Evolutionary conservation across 1,140 invertebrate species (phyloP).

Genomic region (Ips typographus): DNA sequence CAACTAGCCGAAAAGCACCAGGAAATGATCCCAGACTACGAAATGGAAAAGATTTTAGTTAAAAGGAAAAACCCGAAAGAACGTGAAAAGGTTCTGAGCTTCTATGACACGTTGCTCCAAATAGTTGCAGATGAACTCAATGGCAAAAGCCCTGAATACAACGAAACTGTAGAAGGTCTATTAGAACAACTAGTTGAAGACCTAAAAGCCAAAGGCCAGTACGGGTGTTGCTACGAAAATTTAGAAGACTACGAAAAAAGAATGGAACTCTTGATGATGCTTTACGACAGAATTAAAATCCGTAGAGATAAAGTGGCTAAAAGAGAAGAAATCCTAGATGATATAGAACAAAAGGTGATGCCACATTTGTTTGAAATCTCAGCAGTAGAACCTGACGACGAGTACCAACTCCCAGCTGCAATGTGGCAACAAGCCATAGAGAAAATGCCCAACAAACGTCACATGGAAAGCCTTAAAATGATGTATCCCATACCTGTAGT

Average conservation of each 20-base stretch:
- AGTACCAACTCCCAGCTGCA: slow-evolving; percentile 43
- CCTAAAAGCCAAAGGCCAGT: slow-evolving; percentile 42
- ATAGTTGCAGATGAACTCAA: slow-evolving; percentile 51
- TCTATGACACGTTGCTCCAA: slow-evolving; percentile 49
- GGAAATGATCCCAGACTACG: slow-evolving; percentile 44
- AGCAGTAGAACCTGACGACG: slow-evolving; percentile 39
- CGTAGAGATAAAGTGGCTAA: slow-evolving; percentile 41
- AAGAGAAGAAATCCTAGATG: slow-evolving; percentile 48
- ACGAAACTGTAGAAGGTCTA: slow-evolving; percentile 46
- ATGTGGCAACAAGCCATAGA: slow-evolving; percentile 51
- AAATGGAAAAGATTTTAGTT: slow-evolving; percentile 49
- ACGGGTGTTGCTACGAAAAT: slow-evolving; percentile 31
- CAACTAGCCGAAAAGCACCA: slow-evolving; percentile 41
- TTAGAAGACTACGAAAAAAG: slow-evolving; percentile 43
- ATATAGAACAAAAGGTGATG: slow-evolving; percentile 47
- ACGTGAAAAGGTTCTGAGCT: slow-evolving; percentile 47
- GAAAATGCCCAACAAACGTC: slow-evolving; percentile 41
- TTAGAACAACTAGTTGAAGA: slow-evolving; percentile 46
- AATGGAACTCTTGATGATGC: slow-evolving; percentile 43
- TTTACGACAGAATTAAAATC: slow-evolving; percentile 42
- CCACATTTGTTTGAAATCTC: slow-evolving; percentile 45
- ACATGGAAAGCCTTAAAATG: slow-evolving; percentile 40
- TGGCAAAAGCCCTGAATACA: slow-evolving; percentile 33
- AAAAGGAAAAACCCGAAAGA: slow-evolving; percentile 47
- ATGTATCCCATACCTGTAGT: slow-evolving; percentile 45